phyloP scores from a whole-genome alignment of 2,797 vertebrate species.

The Enteromius fasciolatus region DNA sequence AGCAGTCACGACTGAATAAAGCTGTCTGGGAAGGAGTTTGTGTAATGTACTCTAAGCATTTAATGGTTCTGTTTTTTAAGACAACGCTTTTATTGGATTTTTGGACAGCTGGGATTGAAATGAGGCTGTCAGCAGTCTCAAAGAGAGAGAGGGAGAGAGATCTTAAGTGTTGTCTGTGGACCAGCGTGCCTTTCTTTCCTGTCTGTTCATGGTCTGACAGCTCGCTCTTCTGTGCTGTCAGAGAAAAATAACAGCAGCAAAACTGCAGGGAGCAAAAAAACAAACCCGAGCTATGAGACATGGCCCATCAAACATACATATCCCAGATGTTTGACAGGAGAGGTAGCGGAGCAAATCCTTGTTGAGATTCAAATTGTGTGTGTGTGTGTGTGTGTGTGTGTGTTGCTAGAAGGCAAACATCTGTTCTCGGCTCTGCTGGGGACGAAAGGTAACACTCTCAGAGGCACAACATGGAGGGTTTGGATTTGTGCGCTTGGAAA shows the following conservation, averaged over 20 bases:
- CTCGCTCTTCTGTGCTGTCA: constrained; percentile 25
- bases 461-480: background rate
- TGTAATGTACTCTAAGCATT: constrained; percentile 20
- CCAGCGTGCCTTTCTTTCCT: background rate
- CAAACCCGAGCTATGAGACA: constrained; percentile 3
- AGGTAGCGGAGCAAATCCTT: constrained; percentile 9
- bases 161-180: background rate
- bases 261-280: constrained; percentile 35
- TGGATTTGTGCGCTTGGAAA: constrained; percentile 9
- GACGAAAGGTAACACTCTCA: background rate
- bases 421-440: background rate
- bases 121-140: constrained; percentile 7
- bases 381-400: background rate
- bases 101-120: background rate
- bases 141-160: background rate
- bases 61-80: constrained; percentile 7
- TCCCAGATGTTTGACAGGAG: constrained; percentile 24
- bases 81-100: constrained; percentile 18
- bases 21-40: constrained; percentile 8
- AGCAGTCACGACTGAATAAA: constrained; percentile 32
- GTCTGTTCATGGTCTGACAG: constrained; percentile 31
- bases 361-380: constrained; percentile 1
- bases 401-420: constrained; percentile 3
- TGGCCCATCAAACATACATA: constrained; percentile 33
- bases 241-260: constrained; percentile 38